Evolutionary conservation across 2,888 invertebrate genomes (phyloP), one percentile per base, ranked within the genome.

Genomic region (Volucella inflata): DNA sequence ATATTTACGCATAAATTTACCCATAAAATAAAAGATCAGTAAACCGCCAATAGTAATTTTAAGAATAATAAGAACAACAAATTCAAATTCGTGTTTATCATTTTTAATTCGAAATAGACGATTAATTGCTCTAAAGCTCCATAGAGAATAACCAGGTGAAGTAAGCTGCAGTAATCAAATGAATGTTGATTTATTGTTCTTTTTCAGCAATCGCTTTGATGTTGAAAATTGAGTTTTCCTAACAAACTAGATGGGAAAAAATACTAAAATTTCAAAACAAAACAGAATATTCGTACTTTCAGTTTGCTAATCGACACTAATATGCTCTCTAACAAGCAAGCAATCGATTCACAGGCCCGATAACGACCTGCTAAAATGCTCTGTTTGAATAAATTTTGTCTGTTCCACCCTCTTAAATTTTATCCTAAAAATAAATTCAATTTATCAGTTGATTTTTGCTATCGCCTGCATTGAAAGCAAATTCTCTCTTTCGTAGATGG

Each of bases 361-460:
- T 74, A 74, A 74, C 64, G 64, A 65, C 46, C 64, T 55, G 14
- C 16, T 12, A 38, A 50, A 51, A 30, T 51, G 42, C 42, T 51
- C 62, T 40, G 36, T 57, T 30, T 70, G 70, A 70, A 70, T 70
- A 70, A 70, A 70, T 70, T 76, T 60, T 21, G 30, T 30, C 30
- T 30, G 59, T 59, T 60, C 65, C 60, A 51, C 50, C 76, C 76
- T 60, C 60, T 60, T 68, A 76, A 46, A 51, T 50, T 30, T 42
- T 42, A 51, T 68, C 44, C 50, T 42, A 60, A 77, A 77, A 70
- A 70, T 55, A 70, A 77, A 77, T 70, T 77, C 70, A 77, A 77
- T 77, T 70, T 77, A 68, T 77, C 60, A 48, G 60, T 68, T 62
- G 53, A 60, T 62, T 77, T 77, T 77, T 53, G 40, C 55, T 62